Percentiles rank a stretch among this genome's conserved stretches.
Evolutionary conservation across 2,888 invertebrate species (phyloP).

Genomic region (Julus scanicus): DNA sequence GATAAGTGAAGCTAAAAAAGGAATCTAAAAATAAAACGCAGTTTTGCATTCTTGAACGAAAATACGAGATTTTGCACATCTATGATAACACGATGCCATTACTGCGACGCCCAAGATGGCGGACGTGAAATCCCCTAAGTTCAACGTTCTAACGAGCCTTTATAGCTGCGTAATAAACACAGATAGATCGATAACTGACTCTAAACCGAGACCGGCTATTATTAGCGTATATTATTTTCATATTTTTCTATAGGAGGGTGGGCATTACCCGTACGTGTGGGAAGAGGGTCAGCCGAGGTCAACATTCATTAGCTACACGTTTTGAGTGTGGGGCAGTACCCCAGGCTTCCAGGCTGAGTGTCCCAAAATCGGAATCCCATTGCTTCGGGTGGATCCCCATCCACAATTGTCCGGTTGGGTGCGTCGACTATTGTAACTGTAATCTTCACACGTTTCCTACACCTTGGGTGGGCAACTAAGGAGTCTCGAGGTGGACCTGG

Average conservation of each 20-base stretch:
- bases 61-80: not conserved
- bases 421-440: not conserved
- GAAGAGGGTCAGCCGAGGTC: conserved; percentile 6
- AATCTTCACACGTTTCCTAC: conserved; percentile 15
- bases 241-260: not conserved
- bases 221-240: conserved; percentile 23
- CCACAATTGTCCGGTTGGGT: not conserved
- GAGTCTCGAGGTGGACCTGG: not conserved
- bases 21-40: not conserved
- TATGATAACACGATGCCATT: not conserved
- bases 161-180: not conserved
- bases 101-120: not conserved
- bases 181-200: not conserved
- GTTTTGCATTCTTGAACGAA: not conserved
- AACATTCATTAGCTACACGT: not conserved
- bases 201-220: conserved; percentile 3
- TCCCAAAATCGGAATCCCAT: not conserved
- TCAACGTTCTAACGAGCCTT: conserved; percentile 5
- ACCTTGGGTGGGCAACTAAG: not conserved
- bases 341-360: not conserved
- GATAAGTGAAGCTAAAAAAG: not conserved
- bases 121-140: not conserved
- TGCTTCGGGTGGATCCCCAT: not conserved
- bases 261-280: not conserved
- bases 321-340: not conserved